Percentiles rank a stretch among this genome's conserved stretches.
phyloP scores from a whole-genome alignment of 2,888 invertebrate genomes.

The Drosophila subsilvestris region DNA sequence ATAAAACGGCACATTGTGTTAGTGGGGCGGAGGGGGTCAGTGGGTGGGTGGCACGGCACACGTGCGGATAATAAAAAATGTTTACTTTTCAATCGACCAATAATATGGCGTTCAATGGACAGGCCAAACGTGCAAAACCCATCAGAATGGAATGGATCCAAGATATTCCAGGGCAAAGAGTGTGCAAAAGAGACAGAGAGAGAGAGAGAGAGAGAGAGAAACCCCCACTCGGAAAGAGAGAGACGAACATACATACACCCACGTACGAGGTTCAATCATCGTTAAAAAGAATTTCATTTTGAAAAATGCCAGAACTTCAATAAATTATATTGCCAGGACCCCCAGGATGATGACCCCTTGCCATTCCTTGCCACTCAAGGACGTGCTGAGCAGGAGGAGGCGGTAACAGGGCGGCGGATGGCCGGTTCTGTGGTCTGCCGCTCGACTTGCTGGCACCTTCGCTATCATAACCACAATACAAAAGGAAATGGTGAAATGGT shows the following conservation, averaged over 20 bases:
- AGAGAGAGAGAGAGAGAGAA: slow-evolving; percentile 7
- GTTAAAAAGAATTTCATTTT: slow-evolving; percentile 79
- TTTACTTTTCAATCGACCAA: slow-evolving; percentile 81
- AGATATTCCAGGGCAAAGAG: neutral
- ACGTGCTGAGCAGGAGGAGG: neutral
- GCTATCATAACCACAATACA: slow-evolving; percentile 79
- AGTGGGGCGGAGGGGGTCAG: slow-evolving; percentile 2
- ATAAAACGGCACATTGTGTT: slow-evolving; percentile 66
- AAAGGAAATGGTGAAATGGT: slow-evolving; percentile 10
- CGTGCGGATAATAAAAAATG: slow-evolving; percentile 79
- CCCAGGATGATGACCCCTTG: slow-evolving; percentile 10
- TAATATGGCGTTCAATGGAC: slow-evolving; percentile 79
- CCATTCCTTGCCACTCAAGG: slow-evolving; percentile 17
- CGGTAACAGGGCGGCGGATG: slow-evolving; percentile 4
- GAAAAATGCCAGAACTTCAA: slow-evolving; percentile 78
- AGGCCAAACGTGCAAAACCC: slow-evolving; percentile 72
- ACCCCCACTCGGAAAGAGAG: neutral
- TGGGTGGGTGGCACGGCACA: slow-evolving; percentile 67
- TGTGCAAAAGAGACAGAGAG: neutral
- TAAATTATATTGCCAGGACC: slow-evolving; percentile 73
- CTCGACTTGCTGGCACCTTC: slow-evolving; percentile 68
- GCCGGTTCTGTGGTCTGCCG: slow-evolving; percentile 48
- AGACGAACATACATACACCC: slow-evolving; percentile 23
- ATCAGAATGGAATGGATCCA: slow-evolving; percentile 51
- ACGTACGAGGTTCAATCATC: slow-evolving; percentile 73